Conservation (phyloP, 2,797 vertebrate genomes). For the Leptatherina wallacei region DNA sequence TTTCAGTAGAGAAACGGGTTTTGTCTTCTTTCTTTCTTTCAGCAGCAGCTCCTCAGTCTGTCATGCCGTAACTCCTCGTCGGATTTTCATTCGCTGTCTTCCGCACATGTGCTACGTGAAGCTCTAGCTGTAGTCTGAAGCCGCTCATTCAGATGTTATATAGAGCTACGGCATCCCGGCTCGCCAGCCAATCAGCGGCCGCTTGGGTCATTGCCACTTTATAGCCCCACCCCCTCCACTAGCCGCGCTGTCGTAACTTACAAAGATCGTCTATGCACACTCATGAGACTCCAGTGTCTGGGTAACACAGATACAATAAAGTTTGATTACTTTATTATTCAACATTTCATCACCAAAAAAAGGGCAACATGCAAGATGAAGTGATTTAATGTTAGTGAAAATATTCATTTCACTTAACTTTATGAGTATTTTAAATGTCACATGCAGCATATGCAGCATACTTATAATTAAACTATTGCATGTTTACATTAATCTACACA, state of each 20-base stretch:
- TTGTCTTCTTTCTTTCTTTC: background rate
- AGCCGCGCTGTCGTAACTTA: background rate
- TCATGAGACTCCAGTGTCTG: background rate
- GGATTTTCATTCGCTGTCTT: fast-evolving
- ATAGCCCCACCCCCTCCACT: too few species aligned
- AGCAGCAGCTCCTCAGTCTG: background rate
- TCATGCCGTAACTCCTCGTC: conserved; percentile 9
- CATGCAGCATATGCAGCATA: too few species aligned
- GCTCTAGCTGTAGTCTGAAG: background rate
- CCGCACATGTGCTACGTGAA: background rate
- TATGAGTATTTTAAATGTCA: too few species aligned
- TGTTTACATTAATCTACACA: too few species aligned
- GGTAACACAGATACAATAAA: background rate
- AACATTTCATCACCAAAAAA: background rate
- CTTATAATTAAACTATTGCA: too few species aligned
- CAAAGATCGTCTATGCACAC: conserved; percentile 28
- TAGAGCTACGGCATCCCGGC: background rate
- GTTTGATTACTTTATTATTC: background rate
- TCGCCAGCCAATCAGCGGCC: conserved; percentile 46
- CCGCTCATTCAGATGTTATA: conserved; percentile 7
- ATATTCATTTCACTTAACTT: background rate
- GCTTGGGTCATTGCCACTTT: background rate
- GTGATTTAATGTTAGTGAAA: background rate
- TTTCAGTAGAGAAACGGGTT: background rate
- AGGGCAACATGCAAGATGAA: background rate